Percentiles rank a stretch among this genome's conserved stretches.
These are phyloP conservation scores for Calephelis virginiensis DNA, from an alignment of 1,140 invertebrate genomes.

Conservation along the genomic window DNA sequence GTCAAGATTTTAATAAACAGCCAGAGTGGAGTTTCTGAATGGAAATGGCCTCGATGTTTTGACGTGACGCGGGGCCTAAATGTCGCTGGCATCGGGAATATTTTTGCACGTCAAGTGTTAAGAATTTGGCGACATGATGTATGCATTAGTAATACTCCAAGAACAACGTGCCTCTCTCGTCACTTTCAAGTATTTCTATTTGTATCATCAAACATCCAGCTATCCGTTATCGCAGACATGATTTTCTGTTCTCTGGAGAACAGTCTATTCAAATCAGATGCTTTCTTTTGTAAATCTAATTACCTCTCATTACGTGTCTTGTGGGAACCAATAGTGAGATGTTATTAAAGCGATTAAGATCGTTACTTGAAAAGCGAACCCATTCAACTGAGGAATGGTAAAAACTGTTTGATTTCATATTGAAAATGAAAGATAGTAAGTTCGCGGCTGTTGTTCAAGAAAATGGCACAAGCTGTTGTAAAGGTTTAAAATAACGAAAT, in stretches of 20 bases:
- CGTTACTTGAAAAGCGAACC: constrained; percentile 6
- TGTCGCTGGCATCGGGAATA: constrained; percentile 38
- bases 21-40: constrained; percentile 40
- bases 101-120: constrained; percentile 43
- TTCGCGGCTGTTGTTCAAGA: too few relatives aligned
- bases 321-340: constrained; percentile 36
- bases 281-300: constrained; percentile 40
- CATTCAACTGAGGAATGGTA: constrained; percentile 4
- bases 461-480: too few relatives aligned
- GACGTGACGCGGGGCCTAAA: constrained; percentile 62
- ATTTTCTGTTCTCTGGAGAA: constrained; percentile 32
- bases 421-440: too few relatives aligned
- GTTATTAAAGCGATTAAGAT: constrained; percentile 11
- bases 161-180: constrained; percentile 33
- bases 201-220: constrained; percentile 1
- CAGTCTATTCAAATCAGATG: constrained; percentile 38
- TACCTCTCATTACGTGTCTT: constrained; percentile 38
- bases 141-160: constrained; percentile 32
- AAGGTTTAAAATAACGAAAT: too few relatives aligned
- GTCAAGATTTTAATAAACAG: constrained; percentile 27
- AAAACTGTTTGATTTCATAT: neutral
- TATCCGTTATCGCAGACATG: constrained; percentile 3
- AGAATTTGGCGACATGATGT: constrained; percentile 37
- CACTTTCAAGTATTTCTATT: constrained; percentile 18
- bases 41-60: constrained; percentile 57